Evolutionary conservation across 2,113 vertebrate genomes (phyloP), one percentile per base, ranked within the genome.

Genomic region (Brachyhypopomus occidentalis): DNA sequence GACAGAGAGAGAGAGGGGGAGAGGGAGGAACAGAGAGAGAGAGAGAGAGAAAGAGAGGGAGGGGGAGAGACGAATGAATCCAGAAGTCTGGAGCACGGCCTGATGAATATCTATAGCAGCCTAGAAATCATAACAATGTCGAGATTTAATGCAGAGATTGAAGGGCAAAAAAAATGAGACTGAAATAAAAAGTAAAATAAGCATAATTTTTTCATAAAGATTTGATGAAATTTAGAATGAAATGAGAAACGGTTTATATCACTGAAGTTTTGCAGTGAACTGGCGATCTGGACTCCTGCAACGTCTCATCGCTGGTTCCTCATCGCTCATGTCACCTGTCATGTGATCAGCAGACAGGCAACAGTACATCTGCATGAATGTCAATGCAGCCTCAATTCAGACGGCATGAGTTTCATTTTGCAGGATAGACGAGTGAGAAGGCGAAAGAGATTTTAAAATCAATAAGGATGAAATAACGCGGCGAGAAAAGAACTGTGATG

Each of bases 1-100:
- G 94, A 95, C 91, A 91, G 90, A 90, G 90, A 91, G 89, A 86
- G 87, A 87, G 88, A 89, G 90, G 48, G 74, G 36, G 52, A 20
- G 25, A 73, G 71, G 45, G 58, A 41, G 75, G n/a, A 38, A 38
- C 19, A 27, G 52, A n/a, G 45, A 56, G 22, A 27, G 45, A 55
- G 30, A 3, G 73, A 58, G 52, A 20, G 25, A 72, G 71, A 62
- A 30, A 41, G 75, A 30, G 60, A 38, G 30, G 17, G 52, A 36
- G 45, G 30, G 22, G 25, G 45, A 55, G 36, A 80, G 8, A 80
- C n/a, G 20, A 36, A 30, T 19, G 30, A 64, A 60, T 70, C 62
- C 30, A 81, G 9, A 59, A 48, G 60, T 69, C 52, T 81, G 23
- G 34, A 81, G 30, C 52, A 60, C 23, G 73, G 62, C 73, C 64